Evolutionary conservation across 2,888 invertebrate genomes (phyloP).

Genomic region (Parapristionchus giblindavisi): DNA sequence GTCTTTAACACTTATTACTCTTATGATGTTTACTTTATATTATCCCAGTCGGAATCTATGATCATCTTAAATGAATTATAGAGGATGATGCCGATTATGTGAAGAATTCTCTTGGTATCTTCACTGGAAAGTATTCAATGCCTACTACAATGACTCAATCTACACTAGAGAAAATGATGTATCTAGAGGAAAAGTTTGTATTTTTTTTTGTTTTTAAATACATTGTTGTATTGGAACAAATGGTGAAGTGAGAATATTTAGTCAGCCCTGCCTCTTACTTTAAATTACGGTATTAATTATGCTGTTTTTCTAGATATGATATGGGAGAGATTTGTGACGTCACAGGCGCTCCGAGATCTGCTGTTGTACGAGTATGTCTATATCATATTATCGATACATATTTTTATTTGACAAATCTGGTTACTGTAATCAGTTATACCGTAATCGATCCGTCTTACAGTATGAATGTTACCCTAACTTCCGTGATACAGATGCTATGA

Average conservation of each 20-base stretch:
- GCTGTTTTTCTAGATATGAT: constrained; percentile 22
- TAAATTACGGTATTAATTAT: neutral
- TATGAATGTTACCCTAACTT: constrained; percentile 46
- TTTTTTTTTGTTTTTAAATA: neutral
- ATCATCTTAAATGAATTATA: constrained; percentile 21
- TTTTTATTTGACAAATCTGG: neutral
- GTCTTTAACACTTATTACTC: neutral
- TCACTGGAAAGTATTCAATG: constrained; percentile 43
- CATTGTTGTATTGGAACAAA: neutral
- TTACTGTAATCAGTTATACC: neutral
- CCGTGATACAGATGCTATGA: constrained; percentile 42
- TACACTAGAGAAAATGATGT: constrained; percentile 18
- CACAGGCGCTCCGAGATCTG: constrained; percentile 15
- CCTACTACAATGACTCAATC: constrained; percentile 12
- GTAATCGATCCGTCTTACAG: constrained; percentile 32
- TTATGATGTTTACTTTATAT: neutral
- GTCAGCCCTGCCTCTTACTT: neutral
- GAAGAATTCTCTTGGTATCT: constrained; percentile 44
- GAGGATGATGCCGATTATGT: constrained; percentile 37
- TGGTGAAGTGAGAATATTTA: neutral
- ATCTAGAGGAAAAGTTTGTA: constrained; percentile 17
- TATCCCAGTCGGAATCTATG: neutral
- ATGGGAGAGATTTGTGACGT: constrained; percentile 36
- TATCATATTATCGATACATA: neutral
- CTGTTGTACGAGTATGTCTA: constrained; percentile 23